These are phyloP conservation scores for Paralvinella palmiformis DNA, from an alignment of 1,140 invertebrate genomes.

Conservation along the genomic window DNA sequence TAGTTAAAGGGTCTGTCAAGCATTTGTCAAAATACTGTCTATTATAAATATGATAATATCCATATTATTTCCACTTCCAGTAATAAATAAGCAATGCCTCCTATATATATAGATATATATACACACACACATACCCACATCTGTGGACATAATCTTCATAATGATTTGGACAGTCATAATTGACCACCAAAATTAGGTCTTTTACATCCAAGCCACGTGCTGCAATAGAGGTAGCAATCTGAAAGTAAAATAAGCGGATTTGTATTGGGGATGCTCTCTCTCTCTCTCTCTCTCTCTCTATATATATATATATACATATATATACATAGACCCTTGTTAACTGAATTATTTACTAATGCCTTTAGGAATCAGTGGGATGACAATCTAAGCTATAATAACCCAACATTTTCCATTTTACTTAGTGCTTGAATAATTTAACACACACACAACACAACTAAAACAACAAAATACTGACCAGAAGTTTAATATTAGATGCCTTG, in stretches of 20 bases:
- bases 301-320: no score
- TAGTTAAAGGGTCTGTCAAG: no score
- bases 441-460: not conserved
- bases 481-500: constrained; percentile 77
- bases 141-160: constrained; percentile 99
- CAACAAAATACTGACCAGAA: constrained; percentile 53
- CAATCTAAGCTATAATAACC: no score
- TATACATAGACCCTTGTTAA: no score
- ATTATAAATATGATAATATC: no score
- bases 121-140: constrained; percentile 71
- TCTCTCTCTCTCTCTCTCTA: not conserved
- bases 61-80: no score
- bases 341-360: not conserved
- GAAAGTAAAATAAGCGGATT: constrained; percentile 18
- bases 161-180: constrained; percentile 99
- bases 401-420: not conserved
- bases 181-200: constrained; percentile 93
- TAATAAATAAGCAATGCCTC: no score
- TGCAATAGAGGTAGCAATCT: constrained; percentile 91
- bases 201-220: constrained; percentile 97
- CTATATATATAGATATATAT: no score
- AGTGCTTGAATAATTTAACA: not conserved
- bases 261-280: not conserved
- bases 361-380: no score
- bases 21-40: no score